Conservation (phyloP, 2,113 vertebrate genomes). For the Burhinus oedicnemus region DNA sequence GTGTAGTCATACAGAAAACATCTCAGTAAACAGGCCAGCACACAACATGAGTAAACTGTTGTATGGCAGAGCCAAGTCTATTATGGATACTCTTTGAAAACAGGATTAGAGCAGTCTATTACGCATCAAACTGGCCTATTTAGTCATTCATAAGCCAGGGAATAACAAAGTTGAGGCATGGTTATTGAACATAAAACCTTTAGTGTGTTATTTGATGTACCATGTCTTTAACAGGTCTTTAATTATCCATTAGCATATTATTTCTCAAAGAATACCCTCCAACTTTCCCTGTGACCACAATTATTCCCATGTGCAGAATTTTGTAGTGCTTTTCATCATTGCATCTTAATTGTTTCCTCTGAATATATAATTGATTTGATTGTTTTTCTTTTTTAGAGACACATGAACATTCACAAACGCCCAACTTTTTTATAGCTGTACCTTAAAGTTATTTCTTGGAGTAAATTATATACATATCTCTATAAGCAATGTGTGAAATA, state of each 20-base stretch:
- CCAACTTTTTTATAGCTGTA: not conserved
- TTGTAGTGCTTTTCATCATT: not conserved
- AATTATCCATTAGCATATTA: not conserved
- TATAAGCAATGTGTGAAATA: not conserved
- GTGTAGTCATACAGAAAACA: constrained; percentile 42
- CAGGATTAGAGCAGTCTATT: not conserved
- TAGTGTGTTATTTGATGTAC: not conserved
- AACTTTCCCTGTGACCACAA: not conserved
- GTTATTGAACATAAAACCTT: not conserved
- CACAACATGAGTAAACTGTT: not conserved
- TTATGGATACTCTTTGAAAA: not conserved
- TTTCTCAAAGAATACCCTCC: constrained; percentile 2
- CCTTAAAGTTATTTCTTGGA: not conserved
- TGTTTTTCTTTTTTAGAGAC: not conserved
- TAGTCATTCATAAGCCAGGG: not conserved
- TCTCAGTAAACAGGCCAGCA: constrained; percentile 29
- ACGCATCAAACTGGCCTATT: not conserved
- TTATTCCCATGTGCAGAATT: not conserved
- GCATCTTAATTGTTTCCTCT: not conserved
- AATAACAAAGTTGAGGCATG: not conserved
- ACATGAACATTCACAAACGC: not conserved
- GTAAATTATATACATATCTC: not conserved
- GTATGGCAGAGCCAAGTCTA: not conserved
- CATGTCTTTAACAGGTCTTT: not conserved
- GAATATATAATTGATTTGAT: not conserved